A percentile compares a stretch with the other conserved stretches of the same genome.
Conservation (phyloP, 2,113 vertebrate species). For the Indicator indicator region DNA sequence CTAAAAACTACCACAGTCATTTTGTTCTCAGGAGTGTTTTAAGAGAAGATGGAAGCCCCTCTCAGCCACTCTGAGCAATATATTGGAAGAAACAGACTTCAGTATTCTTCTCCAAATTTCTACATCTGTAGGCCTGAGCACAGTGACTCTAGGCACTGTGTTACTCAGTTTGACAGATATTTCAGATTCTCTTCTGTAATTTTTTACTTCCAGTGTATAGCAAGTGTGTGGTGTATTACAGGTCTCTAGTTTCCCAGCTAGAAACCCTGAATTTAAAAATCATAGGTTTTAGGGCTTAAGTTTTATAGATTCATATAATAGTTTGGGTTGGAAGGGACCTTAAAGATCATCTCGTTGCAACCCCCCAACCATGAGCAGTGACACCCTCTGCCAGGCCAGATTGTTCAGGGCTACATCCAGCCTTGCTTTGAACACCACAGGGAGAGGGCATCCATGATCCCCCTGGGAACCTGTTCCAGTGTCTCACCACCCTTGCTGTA, state of each 20-base stretch:
- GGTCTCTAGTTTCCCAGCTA: not conserved
- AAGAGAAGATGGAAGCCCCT: not conserved
- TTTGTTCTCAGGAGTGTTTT: not conserved
- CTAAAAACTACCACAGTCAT: too few relatives aligned
- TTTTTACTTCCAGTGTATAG: not conserved
- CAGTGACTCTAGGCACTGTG: not conserved
- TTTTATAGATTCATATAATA: too few relatives aligned
- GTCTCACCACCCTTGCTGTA: too few relatives aligned
- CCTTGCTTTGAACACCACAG: too few relatives aligned
- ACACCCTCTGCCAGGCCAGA: too few relatives aligned
- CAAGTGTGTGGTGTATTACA: not conserved
- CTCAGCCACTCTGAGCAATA: not conserved
- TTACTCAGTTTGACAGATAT: not conserved
- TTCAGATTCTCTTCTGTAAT: not conserved
- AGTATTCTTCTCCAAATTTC: not conserved
- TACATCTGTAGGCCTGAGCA: not conserved
- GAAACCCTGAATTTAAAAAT: not conserved
- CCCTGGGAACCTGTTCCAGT: too few relatives aligned
- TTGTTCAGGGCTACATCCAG: too few relatives aligned
- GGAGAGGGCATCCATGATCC: too few relatives aligned
- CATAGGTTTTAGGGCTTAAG: not conserved
- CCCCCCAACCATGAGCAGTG: too few relatives aligned
- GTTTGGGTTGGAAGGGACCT: too few relatives aligned
- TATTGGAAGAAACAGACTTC: not conserved
- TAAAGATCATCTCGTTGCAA: too few relatives aligned